Evolutionary conservation across 23 tunicate genomes (phyloP), one percentile per base, ranked within the genome.

Genomic region (Botrylloides violaceus): DNA sequence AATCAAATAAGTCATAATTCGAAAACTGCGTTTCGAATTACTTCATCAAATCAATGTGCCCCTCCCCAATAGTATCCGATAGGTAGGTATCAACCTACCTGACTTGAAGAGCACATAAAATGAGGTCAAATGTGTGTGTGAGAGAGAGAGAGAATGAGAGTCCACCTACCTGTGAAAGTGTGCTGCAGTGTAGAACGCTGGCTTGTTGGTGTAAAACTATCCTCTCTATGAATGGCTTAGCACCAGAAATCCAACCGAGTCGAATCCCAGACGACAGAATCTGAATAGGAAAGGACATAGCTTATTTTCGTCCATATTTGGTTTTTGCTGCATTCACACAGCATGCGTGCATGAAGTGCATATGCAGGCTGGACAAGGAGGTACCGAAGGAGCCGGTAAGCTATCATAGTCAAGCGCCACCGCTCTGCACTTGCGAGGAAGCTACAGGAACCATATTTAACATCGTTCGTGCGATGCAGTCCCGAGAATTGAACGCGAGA

Each of bases 161-260:
- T 22, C 7, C 28, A 12, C 61, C 19, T 58, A 83, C 96, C 78
- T 88, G 96, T 7, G 77, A 58, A 18, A 88, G 77, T 20, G 96
- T 82, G 72, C 84, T 82, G 65, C 81, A 49, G 61, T 88, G 96
- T 21, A 82, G 2, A 0, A 64, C 59, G 3, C 88, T 61, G n/a
- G 80, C 86, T 58, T 83, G 81, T 64, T 88, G 96, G 39, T 88
- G 92, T 4, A 91, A 32, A 2, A 84, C 62, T 6, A 84, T 36
- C 49, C 86, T 74, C 34, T 84, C 36, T 24, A 91, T 84, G 34
- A 91, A 84, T 1, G 83, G 72, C 15, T 91, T 38, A 0, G 98
- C 87, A 28, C 98, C 98, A 31, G 81, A 66, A 2, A 92, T 72
- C 98, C 98, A 92, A 34, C 98, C 98, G 58, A 92, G 22, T 7